Base-by-base conservation (phyloP, 1,140 invertebrate genomes). In the Micrasema longulum region DNA sequence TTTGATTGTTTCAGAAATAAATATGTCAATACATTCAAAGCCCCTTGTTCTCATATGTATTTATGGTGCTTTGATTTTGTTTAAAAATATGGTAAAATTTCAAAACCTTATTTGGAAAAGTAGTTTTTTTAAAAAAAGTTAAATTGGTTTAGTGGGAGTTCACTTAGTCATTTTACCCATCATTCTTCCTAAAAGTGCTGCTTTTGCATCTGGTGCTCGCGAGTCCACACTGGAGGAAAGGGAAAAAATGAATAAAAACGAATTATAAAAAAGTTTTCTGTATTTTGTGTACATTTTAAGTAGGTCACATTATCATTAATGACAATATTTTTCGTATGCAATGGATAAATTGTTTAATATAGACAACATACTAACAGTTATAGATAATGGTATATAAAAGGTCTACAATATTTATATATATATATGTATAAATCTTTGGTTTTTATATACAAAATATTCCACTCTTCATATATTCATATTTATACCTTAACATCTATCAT, bases 381-480 rank as follows among this genome's bases (percentile, higher is more conserved):
- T 60, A 60, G n/a, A 22, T 60, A 38, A 20, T 60, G 55, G 36
- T 60, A 41, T 60, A 60, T 52, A 52, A 48, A 60, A 60, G 1
- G 55, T 43, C 35, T 60, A 60, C 35, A 60, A 41, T 41, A 20
- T 38, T 16, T 12, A 41, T 41, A 41, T 38, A 38, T 11, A 36
- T 60, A 12, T 36, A 57, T 60, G 35, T 60, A 41, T 60, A 60
- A 60, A 60, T 60, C 55, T 60, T 60, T 60, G 55, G 55, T 60
- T 60, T 53, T 60, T 60, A 60, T 60, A 5, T 60, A 60, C 55
- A 60, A 60, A 38, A 60, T 60, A 60, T 60, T 22, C 55, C 55
- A 41, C 55, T 55, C 52, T 31, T 31, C 14, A 31, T 55, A n/a
- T 31, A 52, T 31, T 23, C 23, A 31, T 4, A 31, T 31, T 31